phyloP scores from a whole-genome alignment of 2,797 vertebrate genomes.

The Micropoecilia bifurca region DNA sequence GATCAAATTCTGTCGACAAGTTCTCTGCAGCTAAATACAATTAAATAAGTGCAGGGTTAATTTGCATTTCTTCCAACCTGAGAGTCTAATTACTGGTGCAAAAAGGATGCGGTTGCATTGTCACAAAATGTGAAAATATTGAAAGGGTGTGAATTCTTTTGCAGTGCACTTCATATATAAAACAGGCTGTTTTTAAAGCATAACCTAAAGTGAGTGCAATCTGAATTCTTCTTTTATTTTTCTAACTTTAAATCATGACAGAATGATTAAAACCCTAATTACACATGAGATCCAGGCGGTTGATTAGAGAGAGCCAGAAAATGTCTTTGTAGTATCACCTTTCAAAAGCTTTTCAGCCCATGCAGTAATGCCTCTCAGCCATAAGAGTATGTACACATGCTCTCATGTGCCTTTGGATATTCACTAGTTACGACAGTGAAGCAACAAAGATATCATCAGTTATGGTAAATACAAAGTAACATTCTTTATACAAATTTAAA shows the following conservation, averaged over 20 bases:
- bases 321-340: neutral
- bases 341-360: neutral
- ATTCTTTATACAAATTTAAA: neutral
- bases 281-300: neutral
- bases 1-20: neutral
- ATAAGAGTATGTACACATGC: neutral
- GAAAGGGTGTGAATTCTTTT: neutral
- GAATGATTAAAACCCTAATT: slow-evolving; percentile 4
- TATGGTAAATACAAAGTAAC: neutral
- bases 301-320: neutral
- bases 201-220: neutral
- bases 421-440: neutral
- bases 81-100: neutral
- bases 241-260: neutral
- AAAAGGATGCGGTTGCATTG: neutral
- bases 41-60: too few relatives aligned
- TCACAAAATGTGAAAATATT: neutral
- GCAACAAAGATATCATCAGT: neutral
- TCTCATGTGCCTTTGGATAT: neutral
- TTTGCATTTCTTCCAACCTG: neutral
- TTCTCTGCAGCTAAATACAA: neutral
- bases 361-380: neutral
- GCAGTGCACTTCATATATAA: neutral
- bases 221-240: neutral
- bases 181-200: neutral